Evolutionary conservation across 2,797 vertebrate genomes (phyloP).

Genomic region (Chrosomus eos): DNA sequence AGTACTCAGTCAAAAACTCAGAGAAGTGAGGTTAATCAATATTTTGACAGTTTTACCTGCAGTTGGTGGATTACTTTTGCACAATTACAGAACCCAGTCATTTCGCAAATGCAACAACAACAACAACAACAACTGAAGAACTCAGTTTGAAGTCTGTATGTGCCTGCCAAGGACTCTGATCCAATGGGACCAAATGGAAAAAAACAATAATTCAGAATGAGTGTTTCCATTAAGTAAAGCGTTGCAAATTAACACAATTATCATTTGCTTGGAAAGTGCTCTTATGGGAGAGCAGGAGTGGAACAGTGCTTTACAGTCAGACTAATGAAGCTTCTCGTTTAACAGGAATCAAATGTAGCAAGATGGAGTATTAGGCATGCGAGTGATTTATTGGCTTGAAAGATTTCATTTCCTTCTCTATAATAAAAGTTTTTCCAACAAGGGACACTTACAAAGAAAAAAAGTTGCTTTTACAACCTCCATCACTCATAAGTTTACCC

Average conservation of each 20-base stretch:
- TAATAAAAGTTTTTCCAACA: conserved; percentile 51
- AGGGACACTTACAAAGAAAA: conserved; percentile 19
- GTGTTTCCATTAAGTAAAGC: conserved; percentile 48
- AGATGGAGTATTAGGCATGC: conserved; percentile 46
- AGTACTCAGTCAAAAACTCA: neutral
- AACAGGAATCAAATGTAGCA: conserved; percentile 48
- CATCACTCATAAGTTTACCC: neutral
- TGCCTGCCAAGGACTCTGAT: neutral
- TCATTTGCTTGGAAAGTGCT: conserved; percentile 45
- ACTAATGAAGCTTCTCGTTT: conserved; percentile 56
- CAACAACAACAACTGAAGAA: conserved; percentile 1
- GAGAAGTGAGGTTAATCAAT: conserved; percentile 1
- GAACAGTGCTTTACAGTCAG: conserved; percentile 39
- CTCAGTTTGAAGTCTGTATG: neutral
- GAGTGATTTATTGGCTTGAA: conserved; percentile 45
- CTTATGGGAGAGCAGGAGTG: conserved; percentile 40
- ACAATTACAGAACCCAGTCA: neutral
- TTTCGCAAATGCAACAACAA: neutral
- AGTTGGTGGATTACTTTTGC: neutral
- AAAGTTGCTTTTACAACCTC: neutral
- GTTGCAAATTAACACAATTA: conserved; percentile 55
- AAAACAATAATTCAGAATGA: conserved; percentile 11
- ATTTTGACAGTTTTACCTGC: conserved; percentile 11
- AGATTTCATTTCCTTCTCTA: conserved; percentile 48
- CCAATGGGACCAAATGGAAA: neutral